Percentiles rank a stretch among this genome's conserved stretches.
Evolutionary conservation across 2,113 vertebrate genomes (phyloP).

Genomic region (Ptilorrhoa leucosticta): DNA sequence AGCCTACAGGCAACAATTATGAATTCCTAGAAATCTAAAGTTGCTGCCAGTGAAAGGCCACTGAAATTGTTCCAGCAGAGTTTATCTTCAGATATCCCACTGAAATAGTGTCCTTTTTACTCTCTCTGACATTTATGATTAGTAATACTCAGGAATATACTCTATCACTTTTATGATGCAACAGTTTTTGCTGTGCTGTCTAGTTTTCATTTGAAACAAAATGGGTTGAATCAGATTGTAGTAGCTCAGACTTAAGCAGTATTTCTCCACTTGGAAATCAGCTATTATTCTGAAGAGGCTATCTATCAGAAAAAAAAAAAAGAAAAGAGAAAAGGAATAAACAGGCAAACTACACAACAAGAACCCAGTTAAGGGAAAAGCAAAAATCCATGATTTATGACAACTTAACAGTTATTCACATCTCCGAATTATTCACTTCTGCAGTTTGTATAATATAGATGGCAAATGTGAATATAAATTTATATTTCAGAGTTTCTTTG

Average conservation of each 20-base stretch:
- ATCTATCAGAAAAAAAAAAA: neutral
- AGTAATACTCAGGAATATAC: neutral
- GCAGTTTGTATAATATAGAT: neutral
- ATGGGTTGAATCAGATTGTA: neutral
- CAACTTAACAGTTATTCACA: neutral
- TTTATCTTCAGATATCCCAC: neutral
- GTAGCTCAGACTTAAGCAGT: neutral
- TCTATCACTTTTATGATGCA: neutral
- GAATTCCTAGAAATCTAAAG: neutral
- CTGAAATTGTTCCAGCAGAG: neutral
- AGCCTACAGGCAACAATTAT: neutral
- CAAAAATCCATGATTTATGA: neutral
- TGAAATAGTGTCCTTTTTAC: neutral
- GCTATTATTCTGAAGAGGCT: neutral
- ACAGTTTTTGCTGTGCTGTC: neutral
- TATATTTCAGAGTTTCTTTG: neutral
- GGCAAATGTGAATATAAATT: neutral
- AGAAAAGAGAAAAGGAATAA: neutral
- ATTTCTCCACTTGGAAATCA: neutral
- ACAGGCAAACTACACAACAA: neutral
- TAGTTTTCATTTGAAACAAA: slow-evolving; percentile 22
- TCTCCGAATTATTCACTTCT: neutral
- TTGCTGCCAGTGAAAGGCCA: neutral
- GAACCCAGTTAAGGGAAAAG: neutral
- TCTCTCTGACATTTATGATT: neutral